Base-by-base conservation (phyloP, 1,140 invertebrate genomes). In the Nephotettix cincticeps region DNA sequence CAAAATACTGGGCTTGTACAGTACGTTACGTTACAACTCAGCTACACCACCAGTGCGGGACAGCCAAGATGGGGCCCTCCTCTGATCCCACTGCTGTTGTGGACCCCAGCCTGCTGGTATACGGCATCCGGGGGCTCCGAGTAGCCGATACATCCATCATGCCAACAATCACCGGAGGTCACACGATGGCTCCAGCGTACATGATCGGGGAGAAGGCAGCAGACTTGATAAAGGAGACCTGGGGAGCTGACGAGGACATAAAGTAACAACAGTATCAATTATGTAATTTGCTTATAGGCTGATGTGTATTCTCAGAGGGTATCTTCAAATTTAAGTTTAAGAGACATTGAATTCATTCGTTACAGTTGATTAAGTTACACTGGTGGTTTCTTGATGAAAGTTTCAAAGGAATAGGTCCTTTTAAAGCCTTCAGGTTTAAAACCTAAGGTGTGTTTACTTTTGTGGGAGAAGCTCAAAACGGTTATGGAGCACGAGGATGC, bases 131-230 rank as follows among this genome's bases (percentile, higher is more conserved):
- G 0, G 78, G 83, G 0, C 76, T 92, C 0, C 79, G 91, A 11
- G 89, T 92, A 0, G 84, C 89, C 2, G 91, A 92, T 74, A 88
- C 87, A 0, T 91, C 89, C 64, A 85, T 92, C 0, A 92, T 92
- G 88, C 91, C 91, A 1, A 83, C 79, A 0, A 86, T 91, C 28
- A 79, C 86, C 0, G 86, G 84, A 0, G 90, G 89, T 0, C 90
- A 92, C 76, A 91, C 89, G 0, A 90, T 90, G 72, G 88, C 88
- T 0, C 87, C 90, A 0, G 84, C 82, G 0, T 83, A 90, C 11
- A 91, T 91, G 89, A 86, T 91, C 19, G 90, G 83, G 0, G 90
- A 91, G 72, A 89, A 87, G 71, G 88, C 80, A 1, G 81, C 88
- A 0, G 88, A 89, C 73, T 83, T 90, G 75, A 89, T 91, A 69